Evolutionary conservation across 1,140 invertebrate genomes (phyloP), one percentile per base, ranked within the genome.

Genomic region (Vanessa tameamea): DNA sequence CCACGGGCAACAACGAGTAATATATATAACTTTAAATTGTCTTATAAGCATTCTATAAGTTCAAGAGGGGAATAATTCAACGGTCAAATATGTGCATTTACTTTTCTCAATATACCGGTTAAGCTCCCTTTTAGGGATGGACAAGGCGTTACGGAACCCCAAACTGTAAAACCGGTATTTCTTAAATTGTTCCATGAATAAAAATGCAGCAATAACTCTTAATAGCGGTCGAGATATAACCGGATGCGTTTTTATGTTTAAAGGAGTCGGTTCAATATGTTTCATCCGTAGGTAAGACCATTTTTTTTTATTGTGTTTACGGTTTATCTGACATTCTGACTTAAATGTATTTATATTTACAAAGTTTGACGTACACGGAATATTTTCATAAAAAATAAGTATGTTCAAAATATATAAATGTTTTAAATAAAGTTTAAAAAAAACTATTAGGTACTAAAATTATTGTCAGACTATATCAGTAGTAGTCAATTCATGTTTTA

Each of bases 161-260:
- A 79, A 81, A 82, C 73, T 77, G 75, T 79, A 78, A 78, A 77
- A 70, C 63, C 47, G 79, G 78, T 80, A 85, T 89, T 85, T 86
- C 75, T 81, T 82, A 87, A 88, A 89, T 87, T 79, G 85, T 83
- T 80, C 83, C 74, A 89, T 89, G 88, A 91, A 91, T 91, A 91
- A 90, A 85, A 88, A 89, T 90, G 86, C 83, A 86, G 81, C 82
- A 75, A 91, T 91, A 87, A 86, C 74, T 89, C 88, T 83, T 87
- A 90, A 90, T 89, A 81, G 81, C 83, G 82, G 79, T 85, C 83
- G 69, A 86, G 85, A 86, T 88, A 82, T 83, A 78, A 79, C 78
- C 79, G 78, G 82, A 87, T 90, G 87, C 81, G 75, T 80, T 77
- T 61, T 61, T 73, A 61, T 68, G 55, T 43, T 43, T 66, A 72